Percentiles rank a stretch among this genome's conserved stretches.
Conservation (phyloP, 2,797 vertebrate genomes). For the Phrynocephalus forsythii region DNA sequence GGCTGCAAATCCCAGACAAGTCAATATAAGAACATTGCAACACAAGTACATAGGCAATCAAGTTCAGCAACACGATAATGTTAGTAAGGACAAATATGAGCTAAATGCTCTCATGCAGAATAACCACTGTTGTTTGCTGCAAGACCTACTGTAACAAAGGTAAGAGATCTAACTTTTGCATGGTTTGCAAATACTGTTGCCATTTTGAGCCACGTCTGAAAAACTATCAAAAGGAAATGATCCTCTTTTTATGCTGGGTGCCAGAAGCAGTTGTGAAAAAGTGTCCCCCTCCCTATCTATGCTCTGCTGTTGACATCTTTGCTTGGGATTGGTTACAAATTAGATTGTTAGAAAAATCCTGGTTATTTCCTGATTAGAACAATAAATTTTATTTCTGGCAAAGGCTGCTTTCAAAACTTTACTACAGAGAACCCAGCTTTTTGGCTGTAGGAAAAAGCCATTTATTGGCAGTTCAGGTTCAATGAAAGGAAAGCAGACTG, state of each 20-base stretch:
- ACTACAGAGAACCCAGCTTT: not conserved
- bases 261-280: not conserved
- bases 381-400: constrained; percentile 3
- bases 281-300: not conserved
- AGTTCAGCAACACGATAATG: not conserved
- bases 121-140: no score
- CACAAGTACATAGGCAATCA: not conserved
- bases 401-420: not conserved
- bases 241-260: not conserved
- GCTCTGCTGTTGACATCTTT: not conserved
- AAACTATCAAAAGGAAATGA: not conserved
- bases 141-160: not conserved
- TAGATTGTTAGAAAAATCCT: not conserved
- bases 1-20: no score
- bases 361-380: constrained; percentile 4
- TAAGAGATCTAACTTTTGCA: not conserved
- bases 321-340: not conserved
- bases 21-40: not conserved
- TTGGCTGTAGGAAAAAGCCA: constrained; percentile 6
- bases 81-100: not conserved
- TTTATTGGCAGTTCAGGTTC: constrained; percentile 21
- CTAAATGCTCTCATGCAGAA: not conserved
- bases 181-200: not conserved
- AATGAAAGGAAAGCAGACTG: constrained; percentile 4
- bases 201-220: not conserved